phyloP scores from a whole-genome alignment of 2,888 invertebrate genomes.

The Polydesmus complanatus region DNA sequence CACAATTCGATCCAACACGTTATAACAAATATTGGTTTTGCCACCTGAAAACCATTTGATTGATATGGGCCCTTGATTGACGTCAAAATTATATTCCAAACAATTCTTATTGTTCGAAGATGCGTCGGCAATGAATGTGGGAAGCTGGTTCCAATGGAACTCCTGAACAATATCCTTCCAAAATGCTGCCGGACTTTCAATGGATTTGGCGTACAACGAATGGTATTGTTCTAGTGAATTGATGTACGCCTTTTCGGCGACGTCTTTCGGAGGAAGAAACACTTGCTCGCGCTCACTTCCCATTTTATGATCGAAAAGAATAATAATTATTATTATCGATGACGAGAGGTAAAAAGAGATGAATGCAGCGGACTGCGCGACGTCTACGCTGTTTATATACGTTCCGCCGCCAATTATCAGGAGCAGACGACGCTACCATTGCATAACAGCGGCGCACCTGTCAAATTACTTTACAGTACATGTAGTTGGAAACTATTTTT shows the following conservation, averaged over 20 bases:
- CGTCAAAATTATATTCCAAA: conserved; percentile 80
- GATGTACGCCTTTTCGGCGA: conserved; percentile 38
- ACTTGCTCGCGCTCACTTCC: conserved; percentile 1
- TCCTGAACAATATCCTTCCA: conserved; percentile 88
- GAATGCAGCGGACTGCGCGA: too few species aligned
- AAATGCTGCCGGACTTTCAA: conserved; percentile 77
- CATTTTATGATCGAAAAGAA: neutral
- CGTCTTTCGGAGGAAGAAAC: conserved; percentile 5
- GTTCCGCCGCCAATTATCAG: too few species aligned
- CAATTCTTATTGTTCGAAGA: conserved; percentile 44
- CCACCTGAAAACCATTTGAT: conserved; percentile 93
- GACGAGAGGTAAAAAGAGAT: too few species aligned
- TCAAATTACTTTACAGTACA: too few species aligned
- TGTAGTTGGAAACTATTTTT: too few species aligned
- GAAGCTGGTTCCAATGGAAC: conserved; percentile 62
- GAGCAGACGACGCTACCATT: too few species aligned
- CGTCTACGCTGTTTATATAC: too few species aligned
- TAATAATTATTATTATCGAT: too few species aligned
- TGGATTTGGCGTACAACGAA: conserved; percentile 67
- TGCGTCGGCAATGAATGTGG: neutral
- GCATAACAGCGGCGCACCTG: too few species aligned
- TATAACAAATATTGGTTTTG: conserved; percentile 89
- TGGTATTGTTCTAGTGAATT: conserved; percentile 60
- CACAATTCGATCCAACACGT: conserved; percentile 82
- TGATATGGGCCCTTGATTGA: conserved; percentile 71